Conservation (phyloP, 2,113 vertebrate genomes). For the Haplochromis burtoni region DNA sequence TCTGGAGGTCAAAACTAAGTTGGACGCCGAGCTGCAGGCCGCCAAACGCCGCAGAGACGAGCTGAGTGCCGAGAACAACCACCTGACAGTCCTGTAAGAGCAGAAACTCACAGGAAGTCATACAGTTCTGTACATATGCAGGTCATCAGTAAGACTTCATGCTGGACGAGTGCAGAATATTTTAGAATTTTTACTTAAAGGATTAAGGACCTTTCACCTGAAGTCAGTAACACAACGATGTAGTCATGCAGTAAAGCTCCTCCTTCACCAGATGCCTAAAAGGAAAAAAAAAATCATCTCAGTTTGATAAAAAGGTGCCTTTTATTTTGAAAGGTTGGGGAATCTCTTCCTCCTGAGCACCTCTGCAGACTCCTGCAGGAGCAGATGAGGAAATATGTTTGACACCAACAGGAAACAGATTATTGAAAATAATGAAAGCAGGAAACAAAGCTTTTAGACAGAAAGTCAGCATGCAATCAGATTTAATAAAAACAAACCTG, state of each 20-base stretch:
- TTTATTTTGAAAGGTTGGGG: neutral
- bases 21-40: constrained; percentile 57
- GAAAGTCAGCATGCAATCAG: neutral
- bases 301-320: neutral
- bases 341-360: neutral
- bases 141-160: neutral
- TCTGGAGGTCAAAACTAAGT: constrained; percentile 43
- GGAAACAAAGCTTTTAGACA: neutral
- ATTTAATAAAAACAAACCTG: neutral
- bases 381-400: neutral
- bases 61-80: constrained; percentile 52
- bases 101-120: neutral
- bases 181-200: neutral
- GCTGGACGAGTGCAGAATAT: neutral
- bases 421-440: neutral
- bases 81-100: constrained; percentile 64
- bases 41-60: constrained; percentile 44
- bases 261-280: neutral
- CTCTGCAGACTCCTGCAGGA: neutral
- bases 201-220: neutral
- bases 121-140: neutral
- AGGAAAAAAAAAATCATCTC: neutral
- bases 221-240: neutral
- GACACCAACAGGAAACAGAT: neutral
- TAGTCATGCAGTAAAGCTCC: rapidly evolving